Evolutionary conservation across 2,888 invertebrate genomes (phyloP), one percentile per base, ranked within the genome.

Genomic region (Trissoscelio sp.): DNA sequence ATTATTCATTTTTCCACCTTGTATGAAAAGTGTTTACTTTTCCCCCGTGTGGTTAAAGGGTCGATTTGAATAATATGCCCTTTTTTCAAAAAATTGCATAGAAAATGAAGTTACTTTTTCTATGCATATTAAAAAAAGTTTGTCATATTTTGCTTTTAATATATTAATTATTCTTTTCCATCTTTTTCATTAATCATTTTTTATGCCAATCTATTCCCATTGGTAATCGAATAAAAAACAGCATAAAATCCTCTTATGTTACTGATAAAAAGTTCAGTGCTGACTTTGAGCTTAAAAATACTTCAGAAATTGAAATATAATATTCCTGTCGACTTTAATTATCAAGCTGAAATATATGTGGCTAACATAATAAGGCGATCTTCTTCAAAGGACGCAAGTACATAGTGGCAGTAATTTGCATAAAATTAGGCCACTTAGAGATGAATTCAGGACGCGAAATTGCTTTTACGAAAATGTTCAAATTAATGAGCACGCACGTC

Each of bases 341-440:
- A 64, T 70, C 57, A 28, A 37, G 39, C 46, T 16, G 48, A 53
- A 78, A 64, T 57, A 57, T 39, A 46, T 48, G 48, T 28, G 64
- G 48, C 53, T 44, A 34, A 74, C 53, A 80, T 80, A 74, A 80
- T 73, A 74, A 80, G 60, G 22, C 39, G 72, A 37, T 80, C 34
- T 69, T 53, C 60, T 60, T 66, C 67, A 75, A 80, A 70, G 75
- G 51, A 58, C 39, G 64, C 28, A 14, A 53, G 72, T 72, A 58
- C 51, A 64, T 44, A 66, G 48, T 48, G 44, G 34, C 57, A 62
- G 74, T 74, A 69, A 80, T 80, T 80, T 55, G 37, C 14, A 37
- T 66, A 66, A 64, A 80, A 75, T 75, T 70, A 66, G 31, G 70
- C 48, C 64, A 64, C 51, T 64, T 58, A 57, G 37, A 53, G 58